A percentile compares a stretch with the other conserved stretches of the same genome.
Conservation (phyloP, 2,888 invertebrate genomes). For the Trileptium ribeirensis region DNA sequence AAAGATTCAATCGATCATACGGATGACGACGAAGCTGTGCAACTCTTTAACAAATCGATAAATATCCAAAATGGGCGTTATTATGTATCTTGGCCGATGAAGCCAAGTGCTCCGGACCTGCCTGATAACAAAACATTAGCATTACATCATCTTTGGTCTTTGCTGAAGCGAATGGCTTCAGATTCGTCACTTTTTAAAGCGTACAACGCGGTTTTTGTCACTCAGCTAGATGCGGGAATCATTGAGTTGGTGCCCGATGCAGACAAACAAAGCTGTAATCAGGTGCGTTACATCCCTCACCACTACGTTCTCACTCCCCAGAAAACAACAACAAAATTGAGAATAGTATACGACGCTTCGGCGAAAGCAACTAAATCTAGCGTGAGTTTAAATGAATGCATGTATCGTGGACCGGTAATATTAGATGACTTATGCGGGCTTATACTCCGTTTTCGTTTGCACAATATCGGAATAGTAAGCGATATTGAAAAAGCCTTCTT, state of each 20-base stretch:
- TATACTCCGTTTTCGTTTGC: constrained; percentile 21
- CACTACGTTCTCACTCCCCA: constrained; percentile 28
- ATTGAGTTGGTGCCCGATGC: constrained; percentile 18
- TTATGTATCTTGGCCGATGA: neutral
- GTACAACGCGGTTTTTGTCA: constrained; percentile 20
- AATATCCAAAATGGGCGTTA: neutral
- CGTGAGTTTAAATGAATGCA: constrained; percentile 29
- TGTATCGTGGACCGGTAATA: constrained; percentile 28
- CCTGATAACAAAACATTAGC: neutral
- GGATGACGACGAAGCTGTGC: neutral
- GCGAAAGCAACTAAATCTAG: neutral
- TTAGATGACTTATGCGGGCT: constrained; percentile 26
- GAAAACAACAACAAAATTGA: constrained; percentile 34
- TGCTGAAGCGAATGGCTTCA: neutral
- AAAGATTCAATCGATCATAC: neutral
- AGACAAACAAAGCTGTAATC: neutral
- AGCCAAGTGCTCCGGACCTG: neutral
- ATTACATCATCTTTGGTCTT: neutral
- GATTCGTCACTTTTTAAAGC: constrained; percentile 10
- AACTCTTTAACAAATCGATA: neutral
- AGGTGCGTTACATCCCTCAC: constrained; percentile 32
- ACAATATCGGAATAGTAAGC: constrained; percentile 8
- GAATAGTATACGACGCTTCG: constrained; percentile 37
- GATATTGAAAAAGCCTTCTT: constrained; percentile 22
- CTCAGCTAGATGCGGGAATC: constrained; percentile 19